Evolutionary conservation across 2,888 invertebrate species (phyloP), one percentile per base, ranked within the genome.

Genomic region (Cotesia congregata): DNA sequence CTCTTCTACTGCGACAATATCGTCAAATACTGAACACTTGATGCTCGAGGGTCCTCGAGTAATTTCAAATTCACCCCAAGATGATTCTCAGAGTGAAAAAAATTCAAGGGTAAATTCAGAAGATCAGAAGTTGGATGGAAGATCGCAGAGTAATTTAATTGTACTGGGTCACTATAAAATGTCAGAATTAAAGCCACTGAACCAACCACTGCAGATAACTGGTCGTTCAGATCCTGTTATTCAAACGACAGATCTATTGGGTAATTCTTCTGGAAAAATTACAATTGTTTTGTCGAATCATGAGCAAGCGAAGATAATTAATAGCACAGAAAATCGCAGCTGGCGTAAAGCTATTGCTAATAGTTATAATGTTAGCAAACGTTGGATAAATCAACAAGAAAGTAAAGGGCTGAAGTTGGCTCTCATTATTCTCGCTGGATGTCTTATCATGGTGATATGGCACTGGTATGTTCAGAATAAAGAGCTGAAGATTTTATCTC

Each of bases 1-100:
- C 90, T 96, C 97, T 84, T 94, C 94, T 81, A 95, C 96, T 2
- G 95, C 96, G 9, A 95, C 96, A 6, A 95, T 97, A 88, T 92
- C 94, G 4, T 93, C 94, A 1, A 94, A 94, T 84, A 92, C 94
- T 62, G 92, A 91, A 12, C 93, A 94, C 0, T 91, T 95, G 76
- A 90, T 96, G 9, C 88, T 96, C 0, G 95, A 95, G 86, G 96
- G 96, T 0, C 96, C 96, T 5, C 74, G 64, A 82, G 87, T 80
- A 82, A 85, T 80, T 83, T 80, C 85, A 5, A 85, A 86, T n/a
- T 82, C 86, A 76, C 83, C 81, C 64, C 84, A 85, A 4, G 85
- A 85, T 0, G 82, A 85, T 5, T 68, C 82, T 17, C 79, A 83
- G 3, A 83, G 83, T 0, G 83, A 86, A 77, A 78, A 83, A 40